Base-by-base conservation (phyloP, 2,888 invertebrate genomes). In the Dioctria linearis region DNA sequence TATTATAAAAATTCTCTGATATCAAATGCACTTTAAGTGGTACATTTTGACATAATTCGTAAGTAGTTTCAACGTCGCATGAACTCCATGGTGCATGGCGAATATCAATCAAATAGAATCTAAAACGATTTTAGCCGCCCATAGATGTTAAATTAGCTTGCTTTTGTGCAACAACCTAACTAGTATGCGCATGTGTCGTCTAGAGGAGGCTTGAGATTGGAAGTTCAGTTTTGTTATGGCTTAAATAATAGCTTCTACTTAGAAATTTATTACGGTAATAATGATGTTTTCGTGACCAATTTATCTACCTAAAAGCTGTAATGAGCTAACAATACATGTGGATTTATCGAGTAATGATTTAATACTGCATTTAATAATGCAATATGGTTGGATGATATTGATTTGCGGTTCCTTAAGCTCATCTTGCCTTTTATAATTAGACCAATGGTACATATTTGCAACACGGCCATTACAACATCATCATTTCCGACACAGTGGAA, bases 251-350 rank as follows among this genome's bases (percentile, higher is more conserved):
- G 73, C 51, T 73, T 73, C 73, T 39, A 57, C 59, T 42, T 59
- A 59, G 43, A 59, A 57, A 73, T 73, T 57, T 73, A 73, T 57
- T 73, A 40, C 51, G 6, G 73, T 39, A 73, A 73, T 73, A 73
- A 73, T 73, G 57, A 37, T 42, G 42, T 57, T 73, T 39, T 73
- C 73, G 73, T 73, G 73, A 73, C 57, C 73, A 73, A 73, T 73
- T 73, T 57, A 73, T 73, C 57, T 42, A 40, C 11, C 73, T 57
- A 73, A 73, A 40, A 57, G 42, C 59, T 73, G 73, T 59, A 57
- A 73, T 57, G 73, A 73, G 57, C 42, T 73, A 73, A 73, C 73
- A 73, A 73, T 46, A 67, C 67, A 13, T 51, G 69, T 37, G 11
- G 3, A 6, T 54, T 54, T 54, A 54, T 54, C 6, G 54, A 6